These are phyloP conservation scores for Troglohyphantes excavatus DNA, from an alignment of 2,888 invertebrate species.

Conservation along the genomic window DNA sequence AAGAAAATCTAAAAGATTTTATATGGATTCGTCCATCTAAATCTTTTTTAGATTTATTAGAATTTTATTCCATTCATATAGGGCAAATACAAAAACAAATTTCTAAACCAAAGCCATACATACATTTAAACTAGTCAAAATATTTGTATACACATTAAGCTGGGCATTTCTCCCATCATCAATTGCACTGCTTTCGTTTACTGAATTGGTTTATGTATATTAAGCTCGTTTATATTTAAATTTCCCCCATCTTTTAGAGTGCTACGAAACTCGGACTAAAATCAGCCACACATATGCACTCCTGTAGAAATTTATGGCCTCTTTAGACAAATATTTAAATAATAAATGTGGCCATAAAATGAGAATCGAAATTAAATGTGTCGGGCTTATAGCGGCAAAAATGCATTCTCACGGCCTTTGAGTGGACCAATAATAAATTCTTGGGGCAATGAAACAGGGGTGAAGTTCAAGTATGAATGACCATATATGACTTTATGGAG, in stretches of 20 bases:
- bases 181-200: too few species aligned
- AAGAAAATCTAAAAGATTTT: too few species aligned
- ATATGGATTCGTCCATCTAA: too few species aligned
- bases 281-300: not conserved
- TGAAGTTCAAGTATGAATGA: conserved; percentile 45
- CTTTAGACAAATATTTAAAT: conserved; percentile 58
- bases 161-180: too few species aligned
- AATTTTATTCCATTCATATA: too few species aligned
- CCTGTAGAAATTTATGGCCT: conserved; percentile 27
- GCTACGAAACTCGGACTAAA: not conserved
- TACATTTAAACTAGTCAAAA: too few species aligned
- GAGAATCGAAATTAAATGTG: conserved; percentile 52
- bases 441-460: conserved; percentile 32
- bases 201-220: too few species aligned
- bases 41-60: too few species aligned
- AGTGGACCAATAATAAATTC: conserved; percentile 48
- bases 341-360: conserved; percentile 60
- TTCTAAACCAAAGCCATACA: too few species aligned
- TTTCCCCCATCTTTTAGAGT: not conserved
- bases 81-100: too few species aligned
- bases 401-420: not conserved
- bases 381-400: not conserved
- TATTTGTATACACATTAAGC: too few species aligned
- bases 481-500: not conserved
- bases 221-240: conserved; percentile 1